Conservation (phyloP, 2,113 vertebrate species). For the Lontra canadensis region DNA sequence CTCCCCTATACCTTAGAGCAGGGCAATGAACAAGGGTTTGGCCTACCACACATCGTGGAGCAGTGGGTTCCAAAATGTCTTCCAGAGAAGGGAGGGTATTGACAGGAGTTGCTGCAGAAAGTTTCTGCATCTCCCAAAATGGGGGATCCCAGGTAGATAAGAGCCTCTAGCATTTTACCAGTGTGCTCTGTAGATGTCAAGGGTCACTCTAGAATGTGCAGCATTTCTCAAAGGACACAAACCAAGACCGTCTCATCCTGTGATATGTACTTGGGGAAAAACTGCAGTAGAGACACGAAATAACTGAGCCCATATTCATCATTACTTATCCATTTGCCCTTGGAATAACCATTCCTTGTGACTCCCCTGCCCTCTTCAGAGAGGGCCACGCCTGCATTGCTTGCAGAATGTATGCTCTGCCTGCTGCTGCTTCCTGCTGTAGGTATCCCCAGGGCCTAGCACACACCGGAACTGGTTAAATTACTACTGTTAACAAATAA, state of each 20-base stretch:
- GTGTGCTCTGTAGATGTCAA: neutral
- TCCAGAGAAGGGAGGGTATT: neutral
- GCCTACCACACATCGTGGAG: rapidly evolving
- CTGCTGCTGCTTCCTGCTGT: neutral
- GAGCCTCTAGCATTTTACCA: neutral
- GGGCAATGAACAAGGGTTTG: neutral
- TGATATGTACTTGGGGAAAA: neutral
- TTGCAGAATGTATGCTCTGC: neutral
- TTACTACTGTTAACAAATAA: neutral
- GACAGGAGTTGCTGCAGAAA: neutral
- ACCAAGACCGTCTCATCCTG: neutral
- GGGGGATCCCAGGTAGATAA: neutral
- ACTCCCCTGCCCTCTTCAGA: neutral
- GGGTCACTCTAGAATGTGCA: neutral
- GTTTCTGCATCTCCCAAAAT: neutral
- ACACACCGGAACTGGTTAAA: neutral
- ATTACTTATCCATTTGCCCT: neutral
- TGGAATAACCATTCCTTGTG: neutral
- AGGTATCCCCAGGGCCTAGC: neutral
- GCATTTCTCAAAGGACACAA: neutral
- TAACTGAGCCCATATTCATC: neutral
- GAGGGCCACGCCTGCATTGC: neutral
- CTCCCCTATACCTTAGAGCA: neutral
- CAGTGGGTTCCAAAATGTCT: neutral
- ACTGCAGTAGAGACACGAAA: neutral